These are phyloP conservation scores for Styela clava DNA, from an alignment of 23 tunicate species.

Conservation along the genomic window DNA sequence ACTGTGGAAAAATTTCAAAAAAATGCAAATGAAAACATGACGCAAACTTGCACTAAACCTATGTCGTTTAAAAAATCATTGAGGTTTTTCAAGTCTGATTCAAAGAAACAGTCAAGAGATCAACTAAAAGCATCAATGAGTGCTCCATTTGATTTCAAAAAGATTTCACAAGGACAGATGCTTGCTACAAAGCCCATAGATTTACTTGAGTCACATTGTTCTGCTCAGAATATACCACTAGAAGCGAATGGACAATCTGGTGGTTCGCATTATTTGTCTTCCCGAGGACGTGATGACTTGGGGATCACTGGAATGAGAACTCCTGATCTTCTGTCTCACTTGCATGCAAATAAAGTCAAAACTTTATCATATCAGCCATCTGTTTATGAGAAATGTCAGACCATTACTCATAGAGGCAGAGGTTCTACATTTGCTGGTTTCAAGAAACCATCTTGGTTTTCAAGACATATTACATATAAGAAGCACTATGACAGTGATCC, in stretches of 20 bases:
- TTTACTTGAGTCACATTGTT: neutral
- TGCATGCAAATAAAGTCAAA: neutral
- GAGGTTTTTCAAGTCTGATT: neutral
- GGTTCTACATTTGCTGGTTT: neutral
- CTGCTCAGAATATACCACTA: neutral
- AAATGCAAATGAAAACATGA: neutral
- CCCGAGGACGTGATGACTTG: too few species aligned
- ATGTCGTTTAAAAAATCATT: neutral
- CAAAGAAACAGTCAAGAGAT: neutral
- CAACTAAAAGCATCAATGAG: slow-evolving; percentile 2
- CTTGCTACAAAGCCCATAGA: slow-evolving; percentile 1
- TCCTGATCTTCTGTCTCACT: slow-evolving; percentile 2
- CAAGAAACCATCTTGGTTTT: slow-evolving; percentile 10
- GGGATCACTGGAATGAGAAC: neutral
- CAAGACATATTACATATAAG: neutral
- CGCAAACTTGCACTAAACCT: neutral
- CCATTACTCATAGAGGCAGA: neutral
- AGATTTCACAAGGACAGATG: slow-evolving; percentile 1
- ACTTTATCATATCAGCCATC: neutral
- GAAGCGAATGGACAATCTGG: neutral
- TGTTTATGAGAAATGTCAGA: neutral
- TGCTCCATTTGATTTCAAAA: slow-evolving; percentile 2
- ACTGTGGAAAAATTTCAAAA: neutral
- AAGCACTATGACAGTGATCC: slow-evolving; percentile 1
- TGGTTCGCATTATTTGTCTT: too few species aligned